phyloP scores from a whole-genome alignment of 2,888 invertebrate genomes.

The Lobophora halterata region DNA sequence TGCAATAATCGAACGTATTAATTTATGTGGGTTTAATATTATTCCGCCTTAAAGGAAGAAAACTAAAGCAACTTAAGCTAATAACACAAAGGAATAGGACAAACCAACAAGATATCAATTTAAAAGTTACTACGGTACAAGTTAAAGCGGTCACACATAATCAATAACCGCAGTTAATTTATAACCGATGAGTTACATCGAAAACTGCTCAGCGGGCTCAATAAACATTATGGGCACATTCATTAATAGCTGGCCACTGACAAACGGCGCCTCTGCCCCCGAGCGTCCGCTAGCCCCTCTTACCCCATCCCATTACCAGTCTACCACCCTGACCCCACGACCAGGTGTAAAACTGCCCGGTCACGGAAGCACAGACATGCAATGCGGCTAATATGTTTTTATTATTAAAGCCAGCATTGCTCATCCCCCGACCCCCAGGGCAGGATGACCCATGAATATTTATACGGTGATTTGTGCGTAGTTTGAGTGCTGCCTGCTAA shows the following conservation, averaged over 20 bases:
- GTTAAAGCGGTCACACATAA: slow-evolving; percentile 3
- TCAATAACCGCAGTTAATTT: slow-evolving; percentile 51
- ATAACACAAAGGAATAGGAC: no score
- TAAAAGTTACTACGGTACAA: neutral
- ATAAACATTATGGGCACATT: slow-evolving; percentile 76
- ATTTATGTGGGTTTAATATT: no score
- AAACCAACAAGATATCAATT: no score
- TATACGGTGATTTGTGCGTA: slow-evolving; percentile 70
- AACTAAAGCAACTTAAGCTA: no score
- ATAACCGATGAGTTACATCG: slow-evolving; percentile 66
- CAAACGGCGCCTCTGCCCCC: slow-evolving; percentile 67
- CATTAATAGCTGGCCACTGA: slow-evolving; percentile 71
- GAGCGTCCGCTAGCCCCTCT: slow-evolving; percentile 36
- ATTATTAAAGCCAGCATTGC: slow-evolving; percentile 72
- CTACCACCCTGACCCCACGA: slow-evolving; percentile 41
- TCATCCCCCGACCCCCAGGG: slow-evolving; percentile 55
- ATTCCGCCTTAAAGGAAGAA: no score
- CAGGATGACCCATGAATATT: slow-evolving; percentile 71
- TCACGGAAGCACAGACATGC: slow-evolving; percentile 79
- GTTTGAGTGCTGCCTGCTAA: slow-evolving; percentile 25
- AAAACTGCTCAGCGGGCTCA: slow-evolving; percentile 70
- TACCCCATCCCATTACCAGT: slow-evolving; percentile 33
- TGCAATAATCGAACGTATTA: no score
- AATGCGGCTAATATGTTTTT: slow-evolving; percentile 79
- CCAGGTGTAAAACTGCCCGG: slow-evolving; percentile 80